These are phyloP conservation scores for Axis porcinus DNA, from an alignment of 2,113 vertebrate genomes.

Conservation along the genomic window DNA sequence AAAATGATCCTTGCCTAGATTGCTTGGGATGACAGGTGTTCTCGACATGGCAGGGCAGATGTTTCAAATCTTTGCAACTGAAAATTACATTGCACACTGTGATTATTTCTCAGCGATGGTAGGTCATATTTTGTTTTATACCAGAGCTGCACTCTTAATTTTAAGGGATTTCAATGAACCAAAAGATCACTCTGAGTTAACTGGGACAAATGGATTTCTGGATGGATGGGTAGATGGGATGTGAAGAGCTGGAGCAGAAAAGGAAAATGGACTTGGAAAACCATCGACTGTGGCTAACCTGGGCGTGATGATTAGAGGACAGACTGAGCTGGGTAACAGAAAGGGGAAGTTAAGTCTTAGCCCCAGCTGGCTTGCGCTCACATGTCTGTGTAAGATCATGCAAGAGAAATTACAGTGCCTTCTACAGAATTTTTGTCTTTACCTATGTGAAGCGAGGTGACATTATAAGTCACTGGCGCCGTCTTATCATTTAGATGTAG, in stretches of 20 bases:
- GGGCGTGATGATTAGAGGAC: conserved; percentile 38
- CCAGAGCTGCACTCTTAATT: conserved; percentile 78
- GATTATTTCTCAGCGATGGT: conserved; percentile 81
- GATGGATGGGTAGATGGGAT: background rate
- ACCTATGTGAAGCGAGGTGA: conserved; percentile 77
- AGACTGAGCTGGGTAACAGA: conserved; percentile 60
- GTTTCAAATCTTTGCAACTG: conserved; percentile 73
- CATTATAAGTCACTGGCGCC: conserved; percentile 60
- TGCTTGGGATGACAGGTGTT: conserved; percentile 66
- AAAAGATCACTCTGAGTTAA: conserved; percentile 66
- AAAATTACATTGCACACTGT: conserved; percentile 85
- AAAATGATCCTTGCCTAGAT: conserved; percentile 69
- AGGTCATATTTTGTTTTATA: conserved; percentile 81
- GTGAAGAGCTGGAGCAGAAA: conserved; percentile 33
- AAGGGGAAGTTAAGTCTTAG: conserved; percentile 48
- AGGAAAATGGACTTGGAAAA: background rate
- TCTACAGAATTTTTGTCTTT: conserved; percentile 83
- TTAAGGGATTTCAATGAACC: conserved; percentile 77
- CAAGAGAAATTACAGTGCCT: conserved; percentile 85
- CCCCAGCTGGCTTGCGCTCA: conserved; percentile 73
- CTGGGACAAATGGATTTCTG: background rate
- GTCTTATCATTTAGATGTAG: conserved; percentile 70
- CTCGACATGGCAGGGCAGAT: conserved; percentile 72
- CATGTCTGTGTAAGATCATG: conserved; percentile 72
- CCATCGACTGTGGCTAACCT: conserved; percentile 31